phyloP scores from a whole-genome alignment of 2,888 invertebrate species.

The Microchrysa polita region DNA sequence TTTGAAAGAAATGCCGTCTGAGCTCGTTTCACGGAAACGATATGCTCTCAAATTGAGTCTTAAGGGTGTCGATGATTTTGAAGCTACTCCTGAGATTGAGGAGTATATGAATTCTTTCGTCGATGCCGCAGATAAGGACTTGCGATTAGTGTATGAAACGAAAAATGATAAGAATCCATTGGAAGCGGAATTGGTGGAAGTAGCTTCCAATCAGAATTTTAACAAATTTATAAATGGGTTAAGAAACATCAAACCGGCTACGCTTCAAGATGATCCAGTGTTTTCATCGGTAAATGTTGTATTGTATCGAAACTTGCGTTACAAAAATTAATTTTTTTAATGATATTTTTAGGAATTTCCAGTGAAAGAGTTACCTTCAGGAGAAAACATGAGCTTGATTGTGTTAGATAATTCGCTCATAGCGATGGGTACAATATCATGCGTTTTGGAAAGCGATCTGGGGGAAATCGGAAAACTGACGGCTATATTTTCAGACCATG shows the following conservation, averaged over 20 bases:
- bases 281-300: constrained; percentile 55
- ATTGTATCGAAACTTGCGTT: neutral
- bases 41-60: constrained; percentile 57
- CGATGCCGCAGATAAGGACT: constrained; percentile 39
- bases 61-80: constrained; percentile 57
- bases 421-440: constrained; percentile 56
- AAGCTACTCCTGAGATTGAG: constrained; percentile 55
- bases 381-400: constrained; percentile 56
- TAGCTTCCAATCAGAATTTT: constrained; percentile 54
- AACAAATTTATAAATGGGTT: constrained; percentile 57
- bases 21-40: constrained; percentile 54
- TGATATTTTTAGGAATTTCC: constrained; percentile 48
- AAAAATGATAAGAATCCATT: constrained; percentile 48
- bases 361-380: constrained; percentile 54
- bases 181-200: constrained; percentile 56
- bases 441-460: constrained; percentile 56
- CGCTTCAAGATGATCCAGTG: constrained; percentile 50
- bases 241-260: constrained; percentile 54
- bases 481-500: constrained; percentile 57
- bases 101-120: constrained; percentile 55
- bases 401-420: constrained; percentile 60
- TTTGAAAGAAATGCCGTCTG: constrained; percentile 55
- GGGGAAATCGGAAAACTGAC: constrained; percentile 56
- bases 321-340: neutral
- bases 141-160: constrained; percentile 56